Evolutionary conservation across 2,888 invertebrate species (phyloP).

Genomic region (Stratiomys singularior): DNA sequence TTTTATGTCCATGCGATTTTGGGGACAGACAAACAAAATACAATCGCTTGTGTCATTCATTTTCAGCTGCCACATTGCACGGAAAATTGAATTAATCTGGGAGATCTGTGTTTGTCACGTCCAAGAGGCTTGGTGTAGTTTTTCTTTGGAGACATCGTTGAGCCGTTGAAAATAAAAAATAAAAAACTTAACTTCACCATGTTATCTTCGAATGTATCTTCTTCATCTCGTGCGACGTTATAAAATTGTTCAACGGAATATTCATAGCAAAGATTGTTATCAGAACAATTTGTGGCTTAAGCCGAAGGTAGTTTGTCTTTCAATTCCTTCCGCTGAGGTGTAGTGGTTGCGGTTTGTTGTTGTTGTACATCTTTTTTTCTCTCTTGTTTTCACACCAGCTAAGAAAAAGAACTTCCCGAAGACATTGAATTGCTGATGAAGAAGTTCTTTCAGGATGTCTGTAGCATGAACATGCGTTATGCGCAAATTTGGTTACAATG

Average conservation of each 20-base stretch:
- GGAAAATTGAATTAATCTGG: slow-evolving; percentile 6
- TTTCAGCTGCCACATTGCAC: slow-evolving; percentile 2
- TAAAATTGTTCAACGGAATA: slow-evolving; percentile 43
- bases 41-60: not conserved
- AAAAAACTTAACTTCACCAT: not conserved
- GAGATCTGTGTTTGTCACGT: not conserved
- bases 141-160: not conserved
- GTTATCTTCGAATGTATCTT: slow-evolving; percentile 24
- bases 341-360: too few relatives aligned
- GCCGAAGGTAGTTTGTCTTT: too few relatives aligned
- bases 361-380: too few relatives aligned
- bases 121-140: not conserved
- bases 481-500: too few relatives aligned
- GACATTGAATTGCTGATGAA: too few relatives aligned
- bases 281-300: not conserved
- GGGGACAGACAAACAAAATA: not conserved
- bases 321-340: too few relatives aligned
- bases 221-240: slow-evolving; percentile 38
- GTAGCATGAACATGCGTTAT: too few relatives aligned
- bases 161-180: not conserved
- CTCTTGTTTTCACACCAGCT: too few relatives aligned
- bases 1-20: slow-evolving; percentile 1
- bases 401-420: too few relatives aligned
- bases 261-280: slow-evolving; percentile 43
- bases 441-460: too few relatives aligned